These are phyloP conservation scores for Sebastes melanostomus DNA, from an alignment of 2,797 vertebrate genomes.

Conservation along the genomic window DNA sequence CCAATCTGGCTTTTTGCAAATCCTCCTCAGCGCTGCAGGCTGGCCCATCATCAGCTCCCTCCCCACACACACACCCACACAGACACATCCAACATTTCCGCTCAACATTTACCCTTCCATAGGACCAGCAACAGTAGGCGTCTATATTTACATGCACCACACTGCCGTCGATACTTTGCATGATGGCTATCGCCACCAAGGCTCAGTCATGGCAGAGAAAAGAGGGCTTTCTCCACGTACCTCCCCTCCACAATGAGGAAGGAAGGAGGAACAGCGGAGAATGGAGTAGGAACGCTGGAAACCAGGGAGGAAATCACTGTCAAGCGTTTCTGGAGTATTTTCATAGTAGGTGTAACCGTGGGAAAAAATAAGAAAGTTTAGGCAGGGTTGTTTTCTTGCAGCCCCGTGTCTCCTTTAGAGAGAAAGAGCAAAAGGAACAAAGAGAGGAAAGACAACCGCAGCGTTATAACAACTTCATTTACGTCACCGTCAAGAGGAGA, in stretches of 20 bases:
- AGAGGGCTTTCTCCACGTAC: constrained; percentile 37
- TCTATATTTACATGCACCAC: constrained; percentile 63
- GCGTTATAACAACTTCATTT: constrained; percentile 39
- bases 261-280: constrained; percentile 51
- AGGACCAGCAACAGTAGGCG: constrained; percentile 57
- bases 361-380: constrained; percentile 53
- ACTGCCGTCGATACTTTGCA: constrained; percentile 62
- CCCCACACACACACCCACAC: constrained; percentile 4
- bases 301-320: constrained; percentile 67
- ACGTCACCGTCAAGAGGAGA: constrained; percentile 37
- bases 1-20: constrained; percentile 35
- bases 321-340: constrained; percentile 72
- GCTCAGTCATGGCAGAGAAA: constrained; percentile 20
- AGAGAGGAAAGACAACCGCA: constrained; percentile 35
- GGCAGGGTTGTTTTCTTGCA: constrained; percentile 57
- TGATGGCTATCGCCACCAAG: constrained; percentile 62
- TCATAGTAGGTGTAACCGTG: constrained; percentile 76
- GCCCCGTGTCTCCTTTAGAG: constrained; percentile 38
- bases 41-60: constrained; percentile 29
- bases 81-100: constrained; percentile 49
- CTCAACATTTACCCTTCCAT: constrained; percentile 46
- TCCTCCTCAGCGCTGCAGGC: constrained; percentile 20
- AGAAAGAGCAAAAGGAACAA: constrained; percentile 38
- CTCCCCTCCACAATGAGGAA: constrained; percentile 26
- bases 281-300: constrained; percentile 45